Evolutionary conservation across 1,140 invertebrate genomes (phyloP).

Genomic region (Hylaeus anthracinus): DNA sequence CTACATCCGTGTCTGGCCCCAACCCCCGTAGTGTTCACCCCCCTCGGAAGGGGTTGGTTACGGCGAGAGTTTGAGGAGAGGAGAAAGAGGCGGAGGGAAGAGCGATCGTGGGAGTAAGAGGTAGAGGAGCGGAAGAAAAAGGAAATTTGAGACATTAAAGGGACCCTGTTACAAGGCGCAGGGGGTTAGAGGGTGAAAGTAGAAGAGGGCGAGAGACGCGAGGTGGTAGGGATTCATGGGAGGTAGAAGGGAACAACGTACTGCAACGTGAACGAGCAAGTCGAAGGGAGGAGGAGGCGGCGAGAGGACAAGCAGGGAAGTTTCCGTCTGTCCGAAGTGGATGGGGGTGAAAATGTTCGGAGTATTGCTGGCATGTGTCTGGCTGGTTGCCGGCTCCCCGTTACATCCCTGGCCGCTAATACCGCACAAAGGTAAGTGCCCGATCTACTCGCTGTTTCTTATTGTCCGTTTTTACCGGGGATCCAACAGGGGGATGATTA

Average conservation of each 20-base stretch:
- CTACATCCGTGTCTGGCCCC: conserved; percentile 21
- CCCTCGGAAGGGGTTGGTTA: not conserved
- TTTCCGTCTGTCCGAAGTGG: conserved; percentile 55
- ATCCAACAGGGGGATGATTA: conserved; percentile 1
- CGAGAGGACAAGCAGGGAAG: conserved; percentile 46
- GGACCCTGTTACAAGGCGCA: not conserved
- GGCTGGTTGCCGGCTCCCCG: conserved; percentile 64
- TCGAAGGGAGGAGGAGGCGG: conserved; percentile 25
- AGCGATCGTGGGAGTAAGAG: not conserved
- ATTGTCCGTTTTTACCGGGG: not conserved
- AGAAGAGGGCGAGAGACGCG: not conserved
- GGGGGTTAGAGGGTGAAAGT: not conserved
- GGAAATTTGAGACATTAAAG: conserved; percentile 6
- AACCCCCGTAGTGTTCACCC: not conserved
- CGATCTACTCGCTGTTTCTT: conserved; percentile 34
- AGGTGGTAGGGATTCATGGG: conserved; percentile 1
- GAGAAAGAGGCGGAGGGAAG: not conserved
- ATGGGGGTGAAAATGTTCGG: conserved; percentile 64
- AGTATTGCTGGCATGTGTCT: conserved; percentile 64
- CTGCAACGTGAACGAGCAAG: conserved; percentile 38
- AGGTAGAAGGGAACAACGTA: conserved; percentile 26
- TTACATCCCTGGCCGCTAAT: conserved; percentile 61
- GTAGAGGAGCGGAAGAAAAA: not conserved
- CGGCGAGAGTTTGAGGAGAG: not conserved
- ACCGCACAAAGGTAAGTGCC: conserved; percentile 62